These are phyloP conservation scores for Acanthurus leucopareius DNA, from an alignment of 2,797 vertebrate genomes.

Conservation along the genomic window DNA sequence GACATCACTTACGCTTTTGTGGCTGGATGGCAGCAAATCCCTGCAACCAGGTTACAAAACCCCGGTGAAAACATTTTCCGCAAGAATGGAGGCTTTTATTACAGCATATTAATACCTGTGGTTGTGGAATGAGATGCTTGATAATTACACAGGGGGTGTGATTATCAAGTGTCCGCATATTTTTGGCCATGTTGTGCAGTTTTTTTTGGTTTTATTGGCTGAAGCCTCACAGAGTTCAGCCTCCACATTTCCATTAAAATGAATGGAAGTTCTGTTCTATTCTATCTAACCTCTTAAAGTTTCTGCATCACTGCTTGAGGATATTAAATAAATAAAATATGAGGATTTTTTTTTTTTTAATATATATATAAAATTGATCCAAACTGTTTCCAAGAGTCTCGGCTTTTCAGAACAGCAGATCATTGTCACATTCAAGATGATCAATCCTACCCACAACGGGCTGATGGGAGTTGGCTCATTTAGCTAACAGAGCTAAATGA, in stretches of 20 bases:
- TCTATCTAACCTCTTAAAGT: background rate
- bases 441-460: conserved; percentile 70
- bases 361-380: conserved; percentile 7
- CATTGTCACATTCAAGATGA: conserved; percentile 51
- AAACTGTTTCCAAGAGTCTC: conserved; percentile 34
- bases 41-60: conserved; percentile 4
- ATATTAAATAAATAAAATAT: conserved; percentile 6
- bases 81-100: background rate
- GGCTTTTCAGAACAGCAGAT: conserved; percentile 46
- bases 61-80: too few species aligned
- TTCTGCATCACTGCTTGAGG: background rate
- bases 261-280: background rate
- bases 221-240: background rate
- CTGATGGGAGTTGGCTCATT: conserved; percentile 72
- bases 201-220: background rate
- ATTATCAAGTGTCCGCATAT: background rate
- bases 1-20: conserved; percentile 27
- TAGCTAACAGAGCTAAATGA: conserved; percentile 74
- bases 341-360: background rate
- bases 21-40: conserved; percentile 13
- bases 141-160: background rate
- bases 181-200: too few species aligned
- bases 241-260: background rate
- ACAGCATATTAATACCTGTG: too few species aligned
- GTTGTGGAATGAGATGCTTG: background rate